Percentiles rank a stretch among this genome's conserved stretches.
phyloP scores from a whole-genome alignment of 2,113 vertebrate genomes.

The Hemichromis elongatus region DNA sequence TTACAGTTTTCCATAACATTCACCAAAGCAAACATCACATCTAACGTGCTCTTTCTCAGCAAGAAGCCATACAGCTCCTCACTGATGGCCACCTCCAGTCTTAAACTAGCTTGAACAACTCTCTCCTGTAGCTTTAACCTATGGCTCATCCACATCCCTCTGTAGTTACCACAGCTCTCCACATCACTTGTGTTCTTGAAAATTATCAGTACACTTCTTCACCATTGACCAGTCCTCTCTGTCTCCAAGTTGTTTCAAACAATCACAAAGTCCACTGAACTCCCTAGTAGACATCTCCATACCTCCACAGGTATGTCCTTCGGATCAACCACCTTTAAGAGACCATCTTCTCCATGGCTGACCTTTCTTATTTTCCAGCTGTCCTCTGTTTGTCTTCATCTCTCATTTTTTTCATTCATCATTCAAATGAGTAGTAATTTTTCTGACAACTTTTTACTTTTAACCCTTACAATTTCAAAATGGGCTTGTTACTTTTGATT shows the following conservation, averaged over 20 bases:
- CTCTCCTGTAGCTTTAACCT: not conserved
- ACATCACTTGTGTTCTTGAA: not conserved
- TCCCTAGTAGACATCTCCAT: not conserved
- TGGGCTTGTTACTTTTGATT: too few species aligned
- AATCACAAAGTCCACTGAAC: not conserved
- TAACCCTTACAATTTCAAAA: too few species aligned
- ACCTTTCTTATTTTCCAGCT: not conserved
- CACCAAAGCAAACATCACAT: not conserved
- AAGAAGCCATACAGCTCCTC: not conserved
- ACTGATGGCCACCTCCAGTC: not conserved
- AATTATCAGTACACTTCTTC: not conserved
- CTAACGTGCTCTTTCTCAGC: not conserved
- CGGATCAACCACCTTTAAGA: not conserved
- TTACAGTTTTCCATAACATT: rapidly evolving
- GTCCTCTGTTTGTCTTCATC: not conserved
- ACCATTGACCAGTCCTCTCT: rapidly evolving
- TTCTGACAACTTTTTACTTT: too few species aligned
- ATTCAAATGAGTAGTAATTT: too few species aligned
- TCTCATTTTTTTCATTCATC: not conserved
- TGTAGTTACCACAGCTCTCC: not conserved
- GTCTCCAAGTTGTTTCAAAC: not conserved
- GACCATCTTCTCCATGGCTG: not conserved
- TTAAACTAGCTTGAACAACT: not conserved
- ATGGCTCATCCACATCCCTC: not conserved
- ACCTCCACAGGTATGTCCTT: not conserved